Base-by-base conservation (phyloP, 2,113 vertebrate species). In the Passerina amoena region DNA sequence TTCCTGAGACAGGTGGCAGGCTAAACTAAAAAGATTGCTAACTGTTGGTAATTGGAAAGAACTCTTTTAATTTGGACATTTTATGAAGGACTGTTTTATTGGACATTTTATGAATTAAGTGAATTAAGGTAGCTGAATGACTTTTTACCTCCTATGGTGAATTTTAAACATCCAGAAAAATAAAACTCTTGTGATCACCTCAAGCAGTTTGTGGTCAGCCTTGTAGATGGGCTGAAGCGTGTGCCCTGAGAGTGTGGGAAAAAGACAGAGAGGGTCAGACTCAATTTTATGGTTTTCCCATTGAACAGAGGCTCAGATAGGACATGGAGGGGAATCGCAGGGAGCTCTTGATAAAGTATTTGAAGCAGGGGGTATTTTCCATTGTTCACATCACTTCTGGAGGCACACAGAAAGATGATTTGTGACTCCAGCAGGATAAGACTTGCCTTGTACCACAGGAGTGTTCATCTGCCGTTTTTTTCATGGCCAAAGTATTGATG, bases 111-210 rank as follows among this genome's bases (percentile, higher is more conserved):
- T 37, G n/a, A 77, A 20, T 31, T 79, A 93, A 81, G 35, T 1
- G 0, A 92, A 63, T 38, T 38, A 93, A 82, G 48, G 85, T 8
- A 89, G 33, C 57, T 68, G 53, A 96, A 88, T 1, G 16, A 78
- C 45, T 89, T 93, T 63, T 84, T 56, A 54, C 59, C 19, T 81
- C 78, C 56, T 93, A 37, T 28, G 25, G 23, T 89, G 73, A 90
- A 94, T 94, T 77, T 96, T 90, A 95, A 92, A 68, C 65, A 53
- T 22, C 24, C 40, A 59, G 77, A 87, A 63, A 92, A 87, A 84
- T 76, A 94, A 94, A 89, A 37, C 24, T 14, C 33, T 93, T 94
- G 56, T 60, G 60, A 88, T 87, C 68, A 85, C 54, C 44, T 66
- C 27, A 64, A 77, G 84, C 20, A 69, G 7, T 87, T 93, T 92